Conservation (phyloP, 2,888 invertebrate genomes). For the Achlya flavicornis region DNA sequence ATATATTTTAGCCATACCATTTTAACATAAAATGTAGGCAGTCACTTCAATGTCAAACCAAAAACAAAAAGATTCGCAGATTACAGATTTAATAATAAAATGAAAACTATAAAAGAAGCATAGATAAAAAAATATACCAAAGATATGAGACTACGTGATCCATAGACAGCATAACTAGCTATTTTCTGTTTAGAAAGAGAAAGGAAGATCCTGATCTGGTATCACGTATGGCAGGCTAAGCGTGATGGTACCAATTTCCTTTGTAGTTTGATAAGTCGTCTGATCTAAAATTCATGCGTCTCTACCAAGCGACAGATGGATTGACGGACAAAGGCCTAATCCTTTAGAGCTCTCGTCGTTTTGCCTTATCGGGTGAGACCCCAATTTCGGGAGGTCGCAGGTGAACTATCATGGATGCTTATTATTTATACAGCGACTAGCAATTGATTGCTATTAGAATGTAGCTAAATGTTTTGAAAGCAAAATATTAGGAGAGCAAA, state of each 20-base stretch:
- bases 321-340: constrained; percentile 8
- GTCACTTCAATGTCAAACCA: no score
- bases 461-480: no score
- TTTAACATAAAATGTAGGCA: no score
- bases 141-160: not conserved
- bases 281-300: constrained; percentile 3
- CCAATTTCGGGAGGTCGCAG: constrained; percentile 2
- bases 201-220: not conserved
- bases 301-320: not conserved
- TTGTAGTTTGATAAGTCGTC: not conserved
- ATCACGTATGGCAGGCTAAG: not conserved
- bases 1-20: no score
- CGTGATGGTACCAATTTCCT: not conserved
- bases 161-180: not conserved
- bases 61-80: no score
- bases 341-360: constrained; percentile 4
- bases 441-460: not conserved
- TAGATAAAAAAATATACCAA: not conserved
- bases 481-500: no score
- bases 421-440: not conserved
- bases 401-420: not conserved
- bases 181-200: not conserved
- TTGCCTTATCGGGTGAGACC: not conserved
- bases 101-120: no score
- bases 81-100: no score